Base-by-base conservation (phyloP, 2,888 invertebrate genomes). In the Bugulina stolonifera region DNA sequence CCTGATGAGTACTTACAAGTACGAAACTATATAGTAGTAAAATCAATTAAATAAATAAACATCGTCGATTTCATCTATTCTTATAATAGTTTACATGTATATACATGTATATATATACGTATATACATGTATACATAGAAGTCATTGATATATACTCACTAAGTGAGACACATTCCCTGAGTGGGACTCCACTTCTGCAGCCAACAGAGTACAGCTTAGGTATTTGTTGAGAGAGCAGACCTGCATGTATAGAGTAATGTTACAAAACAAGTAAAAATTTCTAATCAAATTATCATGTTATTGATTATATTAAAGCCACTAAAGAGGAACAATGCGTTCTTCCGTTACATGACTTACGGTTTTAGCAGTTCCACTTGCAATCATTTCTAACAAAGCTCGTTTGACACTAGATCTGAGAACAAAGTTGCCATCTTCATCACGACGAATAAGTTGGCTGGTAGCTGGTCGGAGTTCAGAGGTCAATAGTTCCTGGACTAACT, bases 361-460 rank as follows among this genome's bases (percentile, higher is more conserved):
- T 29, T 27, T 32, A 64, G 64, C 64, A 3, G 34, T 34, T 32
- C 64, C 64, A 64, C 64, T 64, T 25, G 64, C 64, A 32, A 64
- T 71, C 72, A 87, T 87, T 83, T 88, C 88, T 29, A 88, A 78
- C 29, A 88, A 80, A 10, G 87, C 87, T 74, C 87, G 78, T 77
- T 88, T 88, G 77, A 89, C 78, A 75, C 87, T 86, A 3, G 84
- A 81, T 58, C 85, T 85, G 71, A 87, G 78, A 32, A 73, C 73
- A 64, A 79, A 79, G 22, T 32, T 23, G 3, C 77, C 76, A 3
- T 77, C 83, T 75, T 73, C 79, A 76, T 76, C 87, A 87, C 79
- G 90, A 88, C 74, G 75, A 23, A 78, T 73, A 72, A 96, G 88
- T 80, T 94, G 94, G 80, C 94, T 94, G 76, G 88, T 87, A 2